Evolutionary conservation across 2,888 invertebrate species (phyloP).

Genomic region (Cylindroiulus punctatus): DNA sequence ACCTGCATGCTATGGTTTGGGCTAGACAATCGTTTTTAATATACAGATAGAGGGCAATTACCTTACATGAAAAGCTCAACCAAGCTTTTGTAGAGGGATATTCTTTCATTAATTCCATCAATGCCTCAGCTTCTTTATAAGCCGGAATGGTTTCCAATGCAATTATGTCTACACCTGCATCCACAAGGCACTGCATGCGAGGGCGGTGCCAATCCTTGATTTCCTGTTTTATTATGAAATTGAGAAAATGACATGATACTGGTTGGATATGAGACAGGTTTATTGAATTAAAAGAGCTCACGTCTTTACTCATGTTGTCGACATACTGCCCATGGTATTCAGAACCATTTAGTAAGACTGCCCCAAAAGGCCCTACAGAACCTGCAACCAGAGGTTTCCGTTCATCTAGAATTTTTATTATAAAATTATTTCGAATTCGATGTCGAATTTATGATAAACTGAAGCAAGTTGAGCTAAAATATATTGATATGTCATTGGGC

Average conservation of each 20-base stretch:
- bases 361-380: conserved; percentile 93
- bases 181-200: conserved; percentile 80
- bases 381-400: conserved; percentile 78
- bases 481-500: no score
- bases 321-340: conserved; percentile 85
- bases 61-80: conserved; percentile 89
- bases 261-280: not conserved
- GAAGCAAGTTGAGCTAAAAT: no score
- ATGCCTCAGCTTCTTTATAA: conserved; percentile 81
- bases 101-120: conserved; percentile 81
- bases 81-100: conserved; percentile 84
- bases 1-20: no score
- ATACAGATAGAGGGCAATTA: conserved; percentile 64
- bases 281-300: conserved; percentile 36
- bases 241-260: not conserved
- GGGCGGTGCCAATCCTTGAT: conserved; percentile 87
- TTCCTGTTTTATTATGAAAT: conserved; percentile 65
- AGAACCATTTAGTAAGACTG: conserved; percentile 87
- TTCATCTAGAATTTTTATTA: conserved; percentile 38
- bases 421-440: no score
- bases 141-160: conserved; percentile 95
- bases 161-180: conserved; percentile 83
- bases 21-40: no score
- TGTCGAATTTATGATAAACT: no score
- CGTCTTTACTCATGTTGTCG: conserved; percentile 62